Conservation (phyloP, 2,888 invertebrate species). For the Xestia c-nigrum region DNA sequence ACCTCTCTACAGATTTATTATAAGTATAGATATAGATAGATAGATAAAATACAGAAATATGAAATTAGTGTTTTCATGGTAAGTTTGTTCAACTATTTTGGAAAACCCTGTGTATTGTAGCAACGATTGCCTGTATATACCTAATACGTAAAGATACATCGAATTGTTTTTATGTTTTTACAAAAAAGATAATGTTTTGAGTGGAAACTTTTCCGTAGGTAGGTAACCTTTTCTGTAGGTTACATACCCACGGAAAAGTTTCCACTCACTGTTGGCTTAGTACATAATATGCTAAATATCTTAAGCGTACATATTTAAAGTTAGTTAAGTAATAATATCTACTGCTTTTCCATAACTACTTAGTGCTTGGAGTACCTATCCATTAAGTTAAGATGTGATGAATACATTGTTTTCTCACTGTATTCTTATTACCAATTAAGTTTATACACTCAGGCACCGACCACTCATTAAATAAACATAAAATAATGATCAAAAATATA, state of each 20-base stretch:
- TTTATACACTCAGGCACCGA: neutral
- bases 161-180: neutral
- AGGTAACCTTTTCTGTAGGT: no score
- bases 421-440: neutral
- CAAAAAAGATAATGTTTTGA: neutral
- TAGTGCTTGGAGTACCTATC: no score
- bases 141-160: neutral
- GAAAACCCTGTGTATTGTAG: conserved; percentile 10
- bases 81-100: neutral
- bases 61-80: neutral
- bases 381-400: no score
- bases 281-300: neutral
- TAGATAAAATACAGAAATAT: neutral
- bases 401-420: neutral
- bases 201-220: conserved; percentile 17
- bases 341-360: neutral
- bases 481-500: conserved; percentile 1
- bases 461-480: neutral
- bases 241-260: no score
- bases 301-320: neutral
- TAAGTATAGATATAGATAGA: no score
- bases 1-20: no score
- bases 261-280: neutral
- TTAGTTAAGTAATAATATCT: neutral
- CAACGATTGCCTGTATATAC: neutral